Base-by-base conservation (phyloP, 37 sponge, comb jelly and placozoan species). In the Corticium candelabrum region DNA sequence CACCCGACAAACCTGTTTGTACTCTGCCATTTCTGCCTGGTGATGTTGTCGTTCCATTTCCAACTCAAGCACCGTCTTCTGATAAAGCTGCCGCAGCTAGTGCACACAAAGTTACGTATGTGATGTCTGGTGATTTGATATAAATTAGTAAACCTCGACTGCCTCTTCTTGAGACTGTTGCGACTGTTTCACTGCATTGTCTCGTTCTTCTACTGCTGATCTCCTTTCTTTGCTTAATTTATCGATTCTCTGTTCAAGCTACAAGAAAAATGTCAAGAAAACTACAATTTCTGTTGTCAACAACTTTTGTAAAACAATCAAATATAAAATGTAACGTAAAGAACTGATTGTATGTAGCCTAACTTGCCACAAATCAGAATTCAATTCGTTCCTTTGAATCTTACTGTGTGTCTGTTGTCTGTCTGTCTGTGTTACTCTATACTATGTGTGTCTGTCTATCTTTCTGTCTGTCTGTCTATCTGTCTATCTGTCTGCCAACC, bases 201-300 rank as follows among this genome's bases (percentile, higher is more conserved):
- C 89, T 27, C 38, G 34, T n/a, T 68, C 38, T 3, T 72, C 62
- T 40, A 85, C 85, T 62, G 80, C 75, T 62, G 79, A 79, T 40
- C 89, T 57, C 31, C 29, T 2, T 35, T 92, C 89, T 38, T 92
- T 92, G 67, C 93, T 92, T 73, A 92, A 71, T 39, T 78, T 74
- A 80, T 92, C 93, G 68, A 92, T 84, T 62, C 84, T 88, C 77
- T 88, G 89, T 41, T 92, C 93, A 32, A 92, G 82, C 93, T 92
- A 15, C 33, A 70, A 5, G 11, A 43, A 21, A 43, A 43, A 11
- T 5, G 56, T 43, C 56, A 43, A 11, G 56, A 43, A 43, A 21
- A 43, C 5, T 43, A 43, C 56, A 11, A 21, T 21, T 21, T 43
- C 56, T 11, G 5, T 43, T 43, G 11, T 43, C 56, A 21, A 43